phyloP scores from a whole-genome alignment of 2,113 vertebrate species.

The Picathartes gymnocephalus region DNA sequence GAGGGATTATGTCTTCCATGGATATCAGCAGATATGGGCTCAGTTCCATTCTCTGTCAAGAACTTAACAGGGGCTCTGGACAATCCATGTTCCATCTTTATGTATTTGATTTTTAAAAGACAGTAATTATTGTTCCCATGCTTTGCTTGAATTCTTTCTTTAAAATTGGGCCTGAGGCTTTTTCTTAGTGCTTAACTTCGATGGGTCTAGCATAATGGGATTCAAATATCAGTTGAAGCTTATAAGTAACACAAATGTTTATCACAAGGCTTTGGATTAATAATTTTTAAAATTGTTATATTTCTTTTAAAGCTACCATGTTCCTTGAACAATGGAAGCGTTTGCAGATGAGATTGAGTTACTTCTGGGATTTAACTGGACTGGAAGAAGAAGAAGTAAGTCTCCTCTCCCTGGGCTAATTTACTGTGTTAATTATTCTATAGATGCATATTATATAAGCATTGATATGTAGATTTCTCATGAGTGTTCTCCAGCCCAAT shows the following conservation, averaged over 20 bases:
- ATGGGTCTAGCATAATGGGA: not conserved
- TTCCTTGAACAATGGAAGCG: conserved; percentile 98
- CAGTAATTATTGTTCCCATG: not conserved
- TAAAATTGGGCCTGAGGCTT: not conserved
- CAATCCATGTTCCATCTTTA: not conserved
- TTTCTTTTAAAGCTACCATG: conserved; percentile 82
- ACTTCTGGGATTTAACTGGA: conserved; percentile 93
- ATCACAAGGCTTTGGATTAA: not conserved
- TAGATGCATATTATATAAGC: not conserved
- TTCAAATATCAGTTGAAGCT: not conserved
- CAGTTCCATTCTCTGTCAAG: not conserved
- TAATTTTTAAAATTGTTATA: not conserved
- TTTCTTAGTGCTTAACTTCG: not conserved
- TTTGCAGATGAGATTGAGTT: conserved; percentile 89
- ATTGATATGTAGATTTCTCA: not conserved
- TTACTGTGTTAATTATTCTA: not conserved
- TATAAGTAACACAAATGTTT: not conserved
- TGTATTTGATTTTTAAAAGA: not conserved
- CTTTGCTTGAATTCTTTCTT: not conserved
- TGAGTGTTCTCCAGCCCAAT: not conserved
- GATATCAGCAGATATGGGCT: not conserved
- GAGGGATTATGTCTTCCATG: not conserved
- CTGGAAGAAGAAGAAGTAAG: conserved; percentile 94
- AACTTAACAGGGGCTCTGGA: not conserved
- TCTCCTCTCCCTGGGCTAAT: not conserved